phyloP scores from a whole-genome alignment of 2,797 vertebrate genomes.

The Chelidonichthys spinosus region DNA sequence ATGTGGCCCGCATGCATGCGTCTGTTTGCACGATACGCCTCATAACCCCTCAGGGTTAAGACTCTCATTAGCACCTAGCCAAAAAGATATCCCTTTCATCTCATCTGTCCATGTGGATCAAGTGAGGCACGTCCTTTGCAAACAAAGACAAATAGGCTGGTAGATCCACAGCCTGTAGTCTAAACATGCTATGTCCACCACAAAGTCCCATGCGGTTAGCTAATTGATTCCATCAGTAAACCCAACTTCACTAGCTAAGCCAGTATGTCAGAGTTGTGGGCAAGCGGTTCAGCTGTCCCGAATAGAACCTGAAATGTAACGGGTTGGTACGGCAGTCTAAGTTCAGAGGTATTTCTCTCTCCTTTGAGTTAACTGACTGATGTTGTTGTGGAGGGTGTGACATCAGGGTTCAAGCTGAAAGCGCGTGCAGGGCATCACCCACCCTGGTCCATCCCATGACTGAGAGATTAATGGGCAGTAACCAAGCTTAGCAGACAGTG shows the following conservation, averaged over 20 bases:
- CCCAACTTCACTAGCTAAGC: constrained; percentile 44
- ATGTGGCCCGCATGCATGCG: constrained; percentile 62
- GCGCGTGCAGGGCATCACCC: constrained; percentile 43
- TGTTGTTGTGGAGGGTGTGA: constrained; percentile 22
- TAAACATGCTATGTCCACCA: constrained; percentile 70
- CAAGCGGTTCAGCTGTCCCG: constrained; percentile 21
- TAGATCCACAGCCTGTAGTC: constrained; percentile 60
- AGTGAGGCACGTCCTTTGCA: constrained; percentile 65
- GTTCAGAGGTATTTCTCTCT: constrained; percentile 32
- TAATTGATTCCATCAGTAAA: constrained; percentile 74
- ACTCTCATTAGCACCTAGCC: constrained; percentile 78
- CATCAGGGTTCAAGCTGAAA: constrained; percentile 24
- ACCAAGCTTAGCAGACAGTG: constrained; percentile 77
- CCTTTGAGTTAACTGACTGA: constrained; percentile 27
- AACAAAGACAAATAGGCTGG: constrained; percentile 72
- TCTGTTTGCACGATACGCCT: constrained; percentile 68
- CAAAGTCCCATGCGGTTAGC: constrained; percentile 64
- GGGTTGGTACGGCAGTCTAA: constrained; percentile 23
- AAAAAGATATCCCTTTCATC: constrained; percentile 72
- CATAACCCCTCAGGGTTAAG: constrained; percentile 68
- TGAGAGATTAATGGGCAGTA: constrained; percentile 81
- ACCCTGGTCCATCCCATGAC: constrained; percentile 60
- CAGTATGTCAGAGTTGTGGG: constrained; percentile 24
- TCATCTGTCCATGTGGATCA: constrained; percentile 65
- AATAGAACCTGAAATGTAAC: constrained; percentile 14